phyloP scores from a whole-genome alignment of 1,140 invertebrate species.

The Cotesia typhae region DNA sequence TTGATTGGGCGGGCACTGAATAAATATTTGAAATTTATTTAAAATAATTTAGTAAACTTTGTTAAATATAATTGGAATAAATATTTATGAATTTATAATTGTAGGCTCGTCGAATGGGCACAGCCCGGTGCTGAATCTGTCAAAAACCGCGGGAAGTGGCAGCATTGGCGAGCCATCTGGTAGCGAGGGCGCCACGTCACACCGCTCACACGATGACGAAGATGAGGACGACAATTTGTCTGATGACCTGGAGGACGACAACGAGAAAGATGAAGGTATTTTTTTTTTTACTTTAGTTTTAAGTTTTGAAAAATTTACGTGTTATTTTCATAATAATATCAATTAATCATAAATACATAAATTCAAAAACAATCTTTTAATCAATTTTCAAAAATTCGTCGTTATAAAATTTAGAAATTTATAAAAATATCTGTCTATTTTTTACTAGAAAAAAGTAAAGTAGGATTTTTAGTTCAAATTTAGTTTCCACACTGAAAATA shows the following conservation, averaged over 20 bases:
- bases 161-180: conserved; percentile 73
- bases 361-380: too few species aligned
- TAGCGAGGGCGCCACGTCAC: conserved; percentile 70
- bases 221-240: conserved; percentile 80
- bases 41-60: background rate
- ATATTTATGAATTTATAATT: conserved; percentile 40
- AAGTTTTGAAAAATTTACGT: background rate
- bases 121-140: conserved; percentile 89
- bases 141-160: conserved; percentile 80
- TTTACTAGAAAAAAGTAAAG: too few species aligned
- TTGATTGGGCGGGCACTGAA: background rate
- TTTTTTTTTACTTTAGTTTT: background rate
- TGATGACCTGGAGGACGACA: conserved; percentile 82
- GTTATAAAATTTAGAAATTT: too few species aligned
- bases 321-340: background rate
- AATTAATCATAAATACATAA: too few species aligned
- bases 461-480: too few species aligned
- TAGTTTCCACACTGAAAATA: too few species aligned
- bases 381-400: too few species aligned
- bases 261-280: conserved; percentile 85
- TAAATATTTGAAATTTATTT: too few species aligned
- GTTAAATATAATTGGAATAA: conserved; percentile 18
- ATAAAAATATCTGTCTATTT: too few species aligned
- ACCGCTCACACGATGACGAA: conserved; percentile 74
- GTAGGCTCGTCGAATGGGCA: conserved; percentile 85